Base-by-base conservation (phyloP, 2,797 vertebrate genomes). In the Falco columbarius region DNA sequence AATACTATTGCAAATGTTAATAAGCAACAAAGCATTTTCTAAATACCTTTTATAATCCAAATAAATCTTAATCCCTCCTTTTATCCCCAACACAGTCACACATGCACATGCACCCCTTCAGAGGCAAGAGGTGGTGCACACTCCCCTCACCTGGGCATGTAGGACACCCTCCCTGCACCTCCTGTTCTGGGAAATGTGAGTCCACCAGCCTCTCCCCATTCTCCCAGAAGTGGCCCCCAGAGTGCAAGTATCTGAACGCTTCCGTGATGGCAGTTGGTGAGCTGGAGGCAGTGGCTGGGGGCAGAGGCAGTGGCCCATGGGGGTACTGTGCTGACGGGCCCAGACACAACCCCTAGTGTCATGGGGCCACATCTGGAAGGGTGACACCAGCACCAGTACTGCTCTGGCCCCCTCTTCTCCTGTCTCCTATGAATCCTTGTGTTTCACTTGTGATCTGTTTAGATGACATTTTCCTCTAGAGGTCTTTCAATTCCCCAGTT, bases 191-290 rank as follows among this genome's bases (percentile, higher is more conserved):
- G 20, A 74, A 16, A 36, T 47, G 21, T 26, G 34, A 54, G 4
- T 38, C 10, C 0, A 0, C 18, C 6, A 3, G 14, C 34, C 87
- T 26, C 1, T 21, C 6, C 19, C 6, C 38, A 36, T 40, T 40
- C 22, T 40, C 5, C 23, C 55, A 54, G 67, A 59, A 5, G 21
- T 4, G 18, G 34, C 1, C 6, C 6, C 2, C 4, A 23, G 10
- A 3, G 3, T 75, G 6, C 21, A 56, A 72, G 29, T 29, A n/a
- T 42, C 22, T 2, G 1, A 21, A n/a, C 62, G 20, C 2, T 22
- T 9, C 32, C 0, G 0, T 23, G n/a, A 10, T 27, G n/a, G 7
- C 42, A 71, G 14, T 51, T 52, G 14, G 46, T 0, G 3, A 90
- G n/a, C n/a, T 56, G 59, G 12, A 61, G 32, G 26, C 17, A 51